phyloP scores from a whole-genome alignment of 2,888 invertebrate species.

The Pharmacophagus antenor region DNA sequence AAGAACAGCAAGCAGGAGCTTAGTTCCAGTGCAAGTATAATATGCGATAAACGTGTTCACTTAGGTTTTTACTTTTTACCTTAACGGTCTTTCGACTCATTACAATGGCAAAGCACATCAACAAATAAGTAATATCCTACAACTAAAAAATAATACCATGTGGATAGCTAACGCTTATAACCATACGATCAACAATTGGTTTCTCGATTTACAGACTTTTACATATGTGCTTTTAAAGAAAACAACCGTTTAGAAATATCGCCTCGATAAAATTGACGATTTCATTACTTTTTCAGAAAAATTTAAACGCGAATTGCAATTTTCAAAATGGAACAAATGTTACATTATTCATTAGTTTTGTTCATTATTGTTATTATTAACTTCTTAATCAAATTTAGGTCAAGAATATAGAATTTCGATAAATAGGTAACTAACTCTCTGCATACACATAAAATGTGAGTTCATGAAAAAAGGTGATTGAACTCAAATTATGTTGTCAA shows the following conservation, averaged over 20 bases:
- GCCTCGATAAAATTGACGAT: not conserved
- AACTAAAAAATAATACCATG: not conserved
- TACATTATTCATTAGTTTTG: not conserved
- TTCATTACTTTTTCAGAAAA: not conserved
- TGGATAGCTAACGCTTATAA: not conserved
- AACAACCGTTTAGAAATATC: constrained; percentile 3
- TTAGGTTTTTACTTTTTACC: too few relatives aligned
- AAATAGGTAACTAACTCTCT: not conserved
- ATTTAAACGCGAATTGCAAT: too few relatives aligned
- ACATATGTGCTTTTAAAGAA: constrained; percentile 18
- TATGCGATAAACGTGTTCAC: too few relatives aligned
- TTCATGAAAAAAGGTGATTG: not conserved
- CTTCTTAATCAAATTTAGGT: constrained; percentile 4
- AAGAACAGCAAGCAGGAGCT: too few relatives aligned
- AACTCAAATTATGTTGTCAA: not conserved
- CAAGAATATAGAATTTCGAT: not conserved
- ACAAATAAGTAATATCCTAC: too few relatives aligned
- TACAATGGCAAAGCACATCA: too few relatives aligned
- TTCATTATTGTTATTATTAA: not conserved
- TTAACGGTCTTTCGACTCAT: not conserved
- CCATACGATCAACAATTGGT: constrained; percentile 6
- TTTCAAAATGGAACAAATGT: too few relatives aligned
- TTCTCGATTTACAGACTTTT: not conserved
- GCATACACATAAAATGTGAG: not conserved
- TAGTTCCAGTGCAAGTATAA: too few relatives aligned